Percentiles rank a stretch among this genome's conserved stretches.
Conservation (phyloP, 2,888 invertebrate genomes). For the Eretmocerus hayati region DNA sequence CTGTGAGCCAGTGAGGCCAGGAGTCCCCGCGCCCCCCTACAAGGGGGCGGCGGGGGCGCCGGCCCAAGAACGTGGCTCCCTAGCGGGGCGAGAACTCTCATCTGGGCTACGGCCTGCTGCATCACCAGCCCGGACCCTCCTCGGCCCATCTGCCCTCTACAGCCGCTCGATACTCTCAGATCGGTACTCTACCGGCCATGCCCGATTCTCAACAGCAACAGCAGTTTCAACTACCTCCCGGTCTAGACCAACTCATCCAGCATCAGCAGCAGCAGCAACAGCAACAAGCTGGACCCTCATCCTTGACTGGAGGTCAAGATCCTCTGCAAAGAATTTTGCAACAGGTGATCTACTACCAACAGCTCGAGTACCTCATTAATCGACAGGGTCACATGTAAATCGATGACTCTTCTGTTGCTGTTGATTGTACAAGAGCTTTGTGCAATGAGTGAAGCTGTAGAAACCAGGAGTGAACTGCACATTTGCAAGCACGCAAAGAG, state of each 20-base stretch:
- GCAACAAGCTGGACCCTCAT: slow-evolving; percentile 6
- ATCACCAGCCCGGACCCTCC: slow-evolving; percentile 24
- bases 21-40: slow-evolving; percentile 48
- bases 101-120: slow-evolving; percentile 39
- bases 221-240: slow-evolving; percentile 31
- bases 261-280: slow-evolving; percentile 33
- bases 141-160: slow-evolving; percentile 26
- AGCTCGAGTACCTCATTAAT: slow-evolving; percentile 40
- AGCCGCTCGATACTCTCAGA: slow-evolving; percentile 31
- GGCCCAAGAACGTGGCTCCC: slow-evolving; percentile 48
- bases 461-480: too few species aligned
- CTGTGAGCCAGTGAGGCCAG: slow-evolving; percentile 68
- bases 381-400: slow-evolving; percentile 41
- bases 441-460: too few species aligned
- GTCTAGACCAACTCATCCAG: slow-evolving; percentile 37
- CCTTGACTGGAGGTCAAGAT: slow-evolving; percentile 30
- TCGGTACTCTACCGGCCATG: slow-evolving; percentile 31
- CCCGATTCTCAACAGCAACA: slow-evolving; percentile 28
- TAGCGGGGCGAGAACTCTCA: slow-evolving; percentile 47
- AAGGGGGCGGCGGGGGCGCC: slow-evolving; percentile 48
- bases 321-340: slow-evolving; percentile 44
- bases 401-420: too few species aligned
- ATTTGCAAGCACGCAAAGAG: too few species aligned
- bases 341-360: slow-evolving; percentile 40
- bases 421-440: too few species aligned